Evolutionary conservation across 2,888 invertebrate genomes (phyloP), one percentile per base, ranked within the genome.

Genomic region (Graphium colonna): DNA sequence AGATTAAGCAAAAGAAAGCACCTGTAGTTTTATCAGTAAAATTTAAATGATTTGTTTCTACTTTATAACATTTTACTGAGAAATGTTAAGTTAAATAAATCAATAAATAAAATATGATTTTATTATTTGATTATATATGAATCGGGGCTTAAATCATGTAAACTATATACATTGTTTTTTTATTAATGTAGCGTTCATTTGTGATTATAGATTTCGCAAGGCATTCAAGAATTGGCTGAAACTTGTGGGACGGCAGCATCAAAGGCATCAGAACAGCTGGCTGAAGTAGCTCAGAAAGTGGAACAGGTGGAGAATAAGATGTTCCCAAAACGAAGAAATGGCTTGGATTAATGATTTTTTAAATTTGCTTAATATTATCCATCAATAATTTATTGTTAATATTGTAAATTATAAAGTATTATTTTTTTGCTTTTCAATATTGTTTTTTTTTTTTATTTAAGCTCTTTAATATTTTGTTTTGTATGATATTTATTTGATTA

Each of bases 211-310:
- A 86, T 88, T 13, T 76, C 82, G 1, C 74, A 79, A 7, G 89
- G 89, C n/a, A 77, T 89, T 15, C 84, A 83, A 61, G 71, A 87
- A 57, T 60, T 87, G 8, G 86, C 87, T 7, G 84, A 86, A 59
- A 86, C 84, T 0, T 86, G 88, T 60, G 88, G 88, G 0, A 60
- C 75, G 28, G 88, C 86, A 3, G 89, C 87, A 10, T 71, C 78
- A 0, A 70, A 73, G 18, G 83, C 84, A 0, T 83, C 88, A 0
- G 82, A 87, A 56, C 74, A 83, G 51, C 59, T 88, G 5, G 79
- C 84, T 3, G 65, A 71, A 51, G 80, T 85, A 1, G 86, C 88
- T 16, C 81, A 78, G 46, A 83, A 81, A 59, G 83, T 88, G 12
- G 85, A 87, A 21, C 74, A 81, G 67, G 73, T 68, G 31, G 88